Evolutionary conservation across 2,888 invertebrate genomes (phyloP), one percentile per base, ranked within the genome.

Genomic region (Drosophila nr. perissopoda): DNA sequence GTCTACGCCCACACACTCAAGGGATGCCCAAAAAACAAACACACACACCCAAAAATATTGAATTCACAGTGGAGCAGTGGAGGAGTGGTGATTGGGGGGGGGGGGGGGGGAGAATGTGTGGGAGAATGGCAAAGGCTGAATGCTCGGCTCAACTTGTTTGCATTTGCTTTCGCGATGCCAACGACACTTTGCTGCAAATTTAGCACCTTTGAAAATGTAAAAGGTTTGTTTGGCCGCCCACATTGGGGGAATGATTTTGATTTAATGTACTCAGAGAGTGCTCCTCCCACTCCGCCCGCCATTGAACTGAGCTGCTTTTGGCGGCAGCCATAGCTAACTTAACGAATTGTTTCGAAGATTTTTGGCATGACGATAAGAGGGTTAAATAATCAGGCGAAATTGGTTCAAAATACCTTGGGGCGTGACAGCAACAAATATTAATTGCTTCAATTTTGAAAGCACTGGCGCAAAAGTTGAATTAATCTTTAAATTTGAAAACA

Each of bases 191-290:
- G 74, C 69, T 34, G 33, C 79, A 74, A 81, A 84, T 89, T 79
- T 81, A 82, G 82, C 87, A 89, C 87, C 87, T 87, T 84, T 85
- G 87, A 83, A 72, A 85, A 79, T 74, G 75, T 82, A 75, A 80
- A 83, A 86, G 84, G 84, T 71, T 65, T 89, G 82, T 79, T 86
- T 71, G 60, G 68, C 61, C 63, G 57, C 70, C 70, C 42, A 31
- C 5, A 29, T 34, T 33, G 8, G 38, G 38, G 59, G 46, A 58
- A 53, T 75, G 73, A 76, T 82, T 74, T 62, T 76, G 86, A 79
- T 83, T 79, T 74, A 78, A 86, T 78, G 80, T 63, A 71, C 62
- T 77, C 61, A 31, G 48, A 60, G 46, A 51, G 46, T 48, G 34
- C 40, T 16, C n/a, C 25, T 34, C 49, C 46, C 42, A 42, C 40